These are phyloP conservation scores for Dolichomitus sp. DNA, from an alignment of 2,888 invertebrate genomes.

Conservation along the genomic window DNA sequence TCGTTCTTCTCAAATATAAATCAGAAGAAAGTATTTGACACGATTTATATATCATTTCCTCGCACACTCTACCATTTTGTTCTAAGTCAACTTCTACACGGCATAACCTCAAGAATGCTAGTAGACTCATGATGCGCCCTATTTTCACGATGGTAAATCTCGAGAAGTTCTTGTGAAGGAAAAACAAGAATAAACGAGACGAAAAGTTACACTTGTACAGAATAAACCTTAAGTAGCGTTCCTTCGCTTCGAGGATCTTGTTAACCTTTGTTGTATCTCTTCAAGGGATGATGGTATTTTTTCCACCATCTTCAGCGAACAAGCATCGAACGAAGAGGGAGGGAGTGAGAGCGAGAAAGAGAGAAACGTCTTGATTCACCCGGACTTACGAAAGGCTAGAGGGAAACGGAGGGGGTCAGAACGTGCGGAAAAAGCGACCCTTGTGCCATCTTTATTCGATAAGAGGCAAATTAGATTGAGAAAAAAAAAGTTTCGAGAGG, in stretches of 20 bases:
- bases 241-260: constrained; percentile 19
- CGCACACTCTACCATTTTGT: not conserved
- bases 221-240: constrained; percentile 4
- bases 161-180: not conserved
- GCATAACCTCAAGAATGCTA: not conserved
- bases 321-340: not conserved
- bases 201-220: not conserved
- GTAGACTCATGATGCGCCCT: not conserved
- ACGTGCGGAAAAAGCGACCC: constrained; percentile 26
- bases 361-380: constrained; percentile 25
- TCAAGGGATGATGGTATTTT: not conserved
- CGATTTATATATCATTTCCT: not conserved
- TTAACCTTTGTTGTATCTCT: constrained; percentile 25
- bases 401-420: not conserved
- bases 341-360: not conserved
- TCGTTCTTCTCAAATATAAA: not conserved
- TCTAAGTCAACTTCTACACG: not conserved
- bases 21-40: not conserved
- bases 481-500: constrained; percentile 63
- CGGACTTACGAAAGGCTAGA: not conserved
- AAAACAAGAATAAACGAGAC: not conserved
- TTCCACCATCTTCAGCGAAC: constrained; percentile 6
- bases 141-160: not conserved
- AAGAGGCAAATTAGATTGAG: constrained; percentile 69
- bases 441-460: constrained; percentile 56